These are phyloP conservation scores for Hypotaenidia philippensis DNA, from an alignment of 2,797 vertebrate genomes.

Conservation along the genomic window DNA sequence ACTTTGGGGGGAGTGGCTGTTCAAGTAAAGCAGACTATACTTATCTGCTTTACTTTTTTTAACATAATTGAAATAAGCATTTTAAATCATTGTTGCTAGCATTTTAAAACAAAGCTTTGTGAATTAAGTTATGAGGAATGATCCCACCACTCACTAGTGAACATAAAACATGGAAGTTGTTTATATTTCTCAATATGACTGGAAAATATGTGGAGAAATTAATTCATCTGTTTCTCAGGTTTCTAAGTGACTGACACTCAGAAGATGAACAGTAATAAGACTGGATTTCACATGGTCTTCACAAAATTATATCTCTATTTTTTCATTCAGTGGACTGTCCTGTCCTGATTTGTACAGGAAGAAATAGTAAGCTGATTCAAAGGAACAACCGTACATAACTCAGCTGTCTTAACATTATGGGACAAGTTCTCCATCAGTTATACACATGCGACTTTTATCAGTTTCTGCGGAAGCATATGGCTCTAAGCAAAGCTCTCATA, in stretches of 20 bases:
- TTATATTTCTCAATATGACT: background rate
- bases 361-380: background rate
- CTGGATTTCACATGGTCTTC: background rate
- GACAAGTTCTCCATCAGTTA: conserved; percentile 12
- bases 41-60: background rate
- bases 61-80: background rate
- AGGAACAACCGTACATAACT: background rate
- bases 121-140: background rate
- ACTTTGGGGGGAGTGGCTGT: background rate
- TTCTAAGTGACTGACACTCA: background rate
- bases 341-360: background rate
- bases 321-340: background rate
- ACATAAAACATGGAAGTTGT: background rate
- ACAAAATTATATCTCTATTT: background rate
- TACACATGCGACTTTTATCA: conserved; percentile 29
- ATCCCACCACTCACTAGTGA: background rate
- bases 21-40: background rate
- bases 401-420: background rate
- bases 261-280: background rate
- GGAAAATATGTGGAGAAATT: background rate
- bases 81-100: background rate
- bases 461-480: conserved; percentile 39
- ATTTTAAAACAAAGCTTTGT: background rate
- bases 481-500: background rate
- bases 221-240: background rate